phyloP scores from a whole-genome alignment of 2,888 invertebrate genomes.

The Cephus pygmeus region DNA sequence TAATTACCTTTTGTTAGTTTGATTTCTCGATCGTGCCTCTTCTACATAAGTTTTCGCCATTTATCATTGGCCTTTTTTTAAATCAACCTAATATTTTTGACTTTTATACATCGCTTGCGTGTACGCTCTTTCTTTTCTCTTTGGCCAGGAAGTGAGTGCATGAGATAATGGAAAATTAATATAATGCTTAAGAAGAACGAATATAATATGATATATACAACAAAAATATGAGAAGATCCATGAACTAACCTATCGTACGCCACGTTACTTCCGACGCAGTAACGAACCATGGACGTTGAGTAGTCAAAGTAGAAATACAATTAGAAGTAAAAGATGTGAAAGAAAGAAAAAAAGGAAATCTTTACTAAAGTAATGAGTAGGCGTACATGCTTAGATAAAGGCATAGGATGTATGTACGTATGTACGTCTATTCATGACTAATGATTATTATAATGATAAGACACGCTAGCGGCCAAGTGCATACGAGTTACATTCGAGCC shows the following conservation, averaged over 20 bases:
- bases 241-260: neutral
- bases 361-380: constrained; percentile 43
- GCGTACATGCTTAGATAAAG: neutral
- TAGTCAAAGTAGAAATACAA: constrained; percentile 39
- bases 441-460: constrained; percentile 16
- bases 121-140: neutral
- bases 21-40: neutral
- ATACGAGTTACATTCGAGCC: constrained; percentile 8
- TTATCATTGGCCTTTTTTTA: neutral
- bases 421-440: neutral
- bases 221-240: neutral
- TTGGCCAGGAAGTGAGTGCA: neutral
- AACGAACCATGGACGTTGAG: constrained; percentile 47
- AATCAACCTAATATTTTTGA: neutral
- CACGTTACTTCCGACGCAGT: constrained; percentile 5
- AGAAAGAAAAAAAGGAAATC: constrained; percentile 29
- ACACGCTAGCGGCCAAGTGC: constrained; percentile 44
- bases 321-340: constrained; percentile 25
- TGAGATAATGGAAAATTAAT: neutral
- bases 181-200: neutral
- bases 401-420: neutral
- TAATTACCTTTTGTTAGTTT: neutral
- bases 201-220: neutral
- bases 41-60: neutral
- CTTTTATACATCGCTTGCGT: neutral